Base-by-base conservation (phyloP, 2,888 invertebrate genomes). In the Eudemis profundana region DNA sequence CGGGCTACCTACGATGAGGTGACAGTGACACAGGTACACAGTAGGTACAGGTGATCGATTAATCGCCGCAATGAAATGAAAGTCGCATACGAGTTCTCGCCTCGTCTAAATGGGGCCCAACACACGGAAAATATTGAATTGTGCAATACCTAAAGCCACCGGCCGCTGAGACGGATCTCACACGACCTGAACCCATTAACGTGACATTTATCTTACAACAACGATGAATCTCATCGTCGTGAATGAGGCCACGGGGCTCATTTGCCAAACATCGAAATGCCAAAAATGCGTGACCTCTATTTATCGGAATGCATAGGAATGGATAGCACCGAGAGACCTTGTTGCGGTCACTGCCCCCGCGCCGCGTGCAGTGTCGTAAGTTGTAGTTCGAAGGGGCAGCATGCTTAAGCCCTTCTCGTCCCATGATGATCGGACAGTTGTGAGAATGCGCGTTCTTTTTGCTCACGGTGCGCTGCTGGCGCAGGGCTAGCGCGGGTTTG, bases 381-480 rank as follows among this genome's bases (percentile, higher is more conserved):
- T 3, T n/a, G n/a, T n/a, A n/a, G 40, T 12, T 2, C 12, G 14
- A 17, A 17, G 12, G 2, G 17, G 1, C 7, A 27, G 17, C n/a
- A 10, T 17, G 29, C 29, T 4, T n/a, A 40, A n/a, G 56, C 12
- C 42, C 7, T 56, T 56, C 29, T 27, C 5, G 8, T 5, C 38
- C 10, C 4, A 3, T 23, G 10, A 10, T 4, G 5, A n/a, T n/a
- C 10, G 14, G 53, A 29, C n/a, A 56, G 63, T 50, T 57, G 50
- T 54, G 46, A 49, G 63, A 64, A 63, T 49, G 33, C 27, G 33
- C 40, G 42, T 29, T 29, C 23, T 53, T 63, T 63, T 63, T 63
- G 40, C 33, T 54, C 15, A 3, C 19, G 42, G 8, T 7, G 33
- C 15, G 49, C 42, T 33, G n/a, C 49, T 21, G 57, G 49, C 56